A percentile compares a stretch with the other conserved stretches of the same genome.
phyloP scores from a whole-genome alignment of 37 sponge, comb jelly and placozoan genomes.

The Spongia lamella region DNA sequence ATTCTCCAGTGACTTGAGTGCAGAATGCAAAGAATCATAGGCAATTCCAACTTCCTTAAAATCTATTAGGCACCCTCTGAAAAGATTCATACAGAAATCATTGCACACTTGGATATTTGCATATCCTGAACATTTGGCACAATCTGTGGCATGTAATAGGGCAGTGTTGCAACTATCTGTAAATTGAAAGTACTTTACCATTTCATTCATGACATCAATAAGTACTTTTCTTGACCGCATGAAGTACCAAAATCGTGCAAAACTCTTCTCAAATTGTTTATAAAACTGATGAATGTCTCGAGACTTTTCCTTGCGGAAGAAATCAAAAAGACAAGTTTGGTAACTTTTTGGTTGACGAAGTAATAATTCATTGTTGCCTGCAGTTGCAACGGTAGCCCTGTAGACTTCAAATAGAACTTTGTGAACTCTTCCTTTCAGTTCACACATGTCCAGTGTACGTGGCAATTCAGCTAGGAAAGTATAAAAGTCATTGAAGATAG shows the following conservation, averaged over 20 bases:
- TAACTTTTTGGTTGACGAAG: conserved; percentile 1
- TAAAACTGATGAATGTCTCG: neutral
- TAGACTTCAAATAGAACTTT: conserved; percentile 46
- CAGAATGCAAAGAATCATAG: neutral
- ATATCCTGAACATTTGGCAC: conserved; percentile 50
- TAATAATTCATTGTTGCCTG: neutral
- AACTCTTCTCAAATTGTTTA: conserved; percentile 12
- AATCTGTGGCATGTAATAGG: conserved; percentile 28
- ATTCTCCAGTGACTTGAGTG: neutral
- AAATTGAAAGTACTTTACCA: neutral
- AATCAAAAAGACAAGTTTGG: conserved; percentile 29
- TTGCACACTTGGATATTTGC: neutral
- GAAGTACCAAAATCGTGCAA: conserved; percentile 16
- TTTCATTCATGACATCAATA: conserved; percentile 1
- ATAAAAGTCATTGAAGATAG: conserved; percentile 42
- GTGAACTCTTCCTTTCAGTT: conserved; percentile 13
- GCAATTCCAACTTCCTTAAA: conserved; percentile 18
- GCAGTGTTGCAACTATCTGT: conserved; percentile 21
- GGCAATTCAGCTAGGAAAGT: conserved; percentile 15
- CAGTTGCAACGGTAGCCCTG: conserved; percentile 13
- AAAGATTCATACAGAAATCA: conserved; percentile 44
- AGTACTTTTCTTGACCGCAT: conserved; percentile 20
- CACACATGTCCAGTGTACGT: conserved; percentile 24
- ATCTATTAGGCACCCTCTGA: conserved; percentile 54
- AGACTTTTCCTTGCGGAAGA: conserved; percentile 13